Conservation (phyloP, 2,113 vertebrate genomes). For the Gymnobelideus leadbeateri region DNA sequence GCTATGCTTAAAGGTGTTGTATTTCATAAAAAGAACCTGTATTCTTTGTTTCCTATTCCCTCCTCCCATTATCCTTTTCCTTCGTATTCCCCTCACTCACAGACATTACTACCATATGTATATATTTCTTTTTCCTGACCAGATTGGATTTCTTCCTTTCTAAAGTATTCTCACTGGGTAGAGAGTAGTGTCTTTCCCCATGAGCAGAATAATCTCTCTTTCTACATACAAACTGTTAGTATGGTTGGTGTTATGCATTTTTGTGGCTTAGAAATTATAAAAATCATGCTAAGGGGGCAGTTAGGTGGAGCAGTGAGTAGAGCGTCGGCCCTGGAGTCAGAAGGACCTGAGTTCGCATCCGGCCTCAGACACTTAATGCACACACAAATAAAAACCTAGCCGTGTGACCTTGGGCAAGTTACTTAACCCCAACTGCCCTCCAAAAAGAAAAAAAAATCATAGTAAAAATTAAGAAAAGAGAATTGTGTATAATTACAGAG, state of each 20-base stretch:
- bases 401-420: too few relatives aligned
- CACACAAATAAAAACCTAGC: too few relatives aligned
- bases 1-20: not conserved
- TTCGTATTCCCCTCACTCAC: not conserved
- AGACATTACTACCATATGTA: too few relatives aligned
- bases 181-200: not conserved
- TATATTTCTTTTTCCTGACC: not conserved
- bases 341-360: too few relatives aligned
- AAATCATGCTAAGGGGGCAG: too few relatives aligned
- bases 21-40: not conserved
- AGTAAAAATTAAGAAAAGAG: not conserved
- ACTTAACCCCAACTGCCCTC: too few relatives aligned
- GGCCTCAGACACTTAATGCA: too few relatives aligned
- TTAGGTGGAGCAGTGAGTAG: too few relatives aligned
- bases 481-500: not conserved
- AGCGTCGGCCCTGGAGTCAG: too few relatives aligned
- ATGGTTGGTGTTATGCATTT: not conserved
- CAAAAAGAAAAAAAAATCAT: too few relatives aligned
- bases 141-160: not conserved
- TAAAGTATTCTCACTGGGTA: not conserved
- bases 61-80: not conserved
- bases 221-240: not conserved
- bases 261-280: not conserved
- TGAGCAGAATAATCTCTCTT: not conserved
- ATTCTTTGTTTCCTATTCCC: constrained; percentile 1